phyloP scores from a whole-genome alignment of 2,888 invertebrate species.

The Idaea aversata region DNA sequence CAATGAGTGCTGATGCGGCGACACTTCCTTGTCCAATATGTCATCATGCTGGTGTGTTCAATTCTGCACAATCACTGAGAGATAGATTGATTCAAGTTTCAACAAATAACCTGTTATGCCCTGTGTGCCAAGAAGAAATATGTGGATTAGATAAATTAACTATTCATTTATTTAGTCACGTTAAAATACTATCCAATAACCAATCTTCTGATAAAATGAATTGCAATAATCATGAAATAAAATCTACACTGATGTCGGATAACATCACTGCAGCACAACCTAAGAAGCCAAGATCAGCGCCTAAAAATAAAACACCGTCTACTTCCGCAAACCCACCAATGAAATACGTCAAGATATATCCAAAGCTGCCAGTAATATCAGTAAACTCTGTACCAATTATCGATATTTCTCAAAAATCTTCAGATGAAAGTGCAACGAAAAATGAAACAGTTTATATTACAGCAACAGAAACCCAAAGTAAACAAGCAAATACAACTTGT shows the following conservation, averaged over 20 bases:
- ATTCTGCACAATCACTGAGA: slow-evolving; percentile 85
- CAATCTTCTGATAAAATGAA: slow-evolving; percentile 26
- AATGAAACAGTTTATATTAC: slow-evolving; percentile 48
- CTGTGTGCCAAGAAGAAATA: slow-evolving; percentile 87
- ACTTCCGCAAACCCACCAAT: slow-evolving; percentile 51
- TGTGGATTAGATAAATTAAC: slow-evolving; percentile 90
- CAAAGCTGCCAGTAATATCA: slow-evolving; percentile 67
- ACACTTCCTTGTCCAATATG: slow-evolving; percentile 88
- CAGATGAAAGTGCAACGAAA: slow-evolving; percentile 39
- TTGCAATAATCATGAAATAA: slow-evolving; percentile 31
- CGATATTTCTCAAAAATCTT: slow-evolving; percentile 46
- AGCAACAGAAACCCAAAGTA: slow-evolving; percentile 51
- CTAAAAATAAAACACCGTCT: slow-evolving; percentile 67
- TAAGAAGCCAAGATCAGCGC: slow-evolving; percentile 54
- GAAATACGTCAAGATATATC: slow-evolving; percentile 73
- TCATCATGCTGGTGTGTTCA: slow-evolving; percentile 84
- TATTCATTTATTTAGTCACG: slow-evolving; percentile 90
- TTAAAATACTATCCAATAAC: slow-evolving; percentile 58
- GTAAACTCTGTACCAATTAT: slow-evolving; percentile 59
- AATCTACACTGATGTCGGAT: slow-evolving; percentile 38
- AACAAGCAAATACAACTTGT: slow-evolving; percentile 68
- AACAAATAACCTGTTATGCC: slow-evolving; percentile 87
- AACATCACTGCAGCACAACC: slow-evolving; percentile 40
- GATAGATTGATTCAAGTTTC: slow-evolving; percentile 87
- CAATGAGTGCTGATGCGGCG: slow-evolving; percentile 76